Evolutionary conservation across 1,140 invertebrate species (phyloP), one percentile per base, ranked within the genome.

Genomic region (Heliconius hewitsoni): DNA sequence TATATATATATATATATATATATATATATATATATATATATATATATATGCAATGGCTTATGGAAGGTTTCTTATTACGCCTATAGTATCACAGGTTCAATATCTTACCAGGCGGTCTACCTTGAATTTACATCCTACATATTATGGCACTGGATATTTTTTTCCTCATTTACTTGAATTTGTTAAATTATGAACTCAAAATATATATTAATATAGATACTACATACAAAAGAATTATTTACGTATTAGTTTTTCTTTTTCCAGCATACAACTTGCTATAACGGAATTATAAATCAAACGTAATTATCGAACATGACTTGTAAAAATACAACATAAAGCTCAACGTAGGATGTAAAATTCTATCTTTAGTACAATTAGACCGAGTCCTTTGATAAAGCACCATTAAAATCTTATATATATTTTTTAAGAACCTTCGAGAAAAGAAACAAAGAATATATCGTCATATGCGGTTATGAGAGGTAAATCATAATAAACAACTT

Each of bases 401-500:
- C 5, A 66, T 66, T 66, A 66, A 66, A 13, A 27, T 13, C 57
- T 13, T n/a, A 23, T n/a, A 57, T 23, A 46, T 46, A 1, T 46
- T 66, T 66, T 30, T 30, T 66, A 16, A 27, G 60, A 66, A 66
- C 3, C 60, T 66, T 66, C 60, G 60, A 66, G 60, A 66, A 66
- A 16, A 66, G 60, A 13, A 30, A 78, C 77, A 78, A 78, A 78
- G 77, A 72, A 78, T 74, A 73, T 74, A 74, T 42, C 55, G 55
- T 34, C 23, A 2, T 50, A 16, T 46, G 72, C 23, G 23, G 73
- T 74, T 73, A 70, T 74, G 42, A 79, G 73, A 78, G 73, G 30
- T 79, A 74, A 71, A 79, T 79, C 78, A 79, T 75, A 79, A 79
- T 79, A 79, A 71, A 39, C n/a, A 60, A 70, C 60, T 50, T 55